Evolutionary conservation across 1,140 invertebrate genomes (phyloP).

Genomic region (Hypsibius dujardini): DNA sequence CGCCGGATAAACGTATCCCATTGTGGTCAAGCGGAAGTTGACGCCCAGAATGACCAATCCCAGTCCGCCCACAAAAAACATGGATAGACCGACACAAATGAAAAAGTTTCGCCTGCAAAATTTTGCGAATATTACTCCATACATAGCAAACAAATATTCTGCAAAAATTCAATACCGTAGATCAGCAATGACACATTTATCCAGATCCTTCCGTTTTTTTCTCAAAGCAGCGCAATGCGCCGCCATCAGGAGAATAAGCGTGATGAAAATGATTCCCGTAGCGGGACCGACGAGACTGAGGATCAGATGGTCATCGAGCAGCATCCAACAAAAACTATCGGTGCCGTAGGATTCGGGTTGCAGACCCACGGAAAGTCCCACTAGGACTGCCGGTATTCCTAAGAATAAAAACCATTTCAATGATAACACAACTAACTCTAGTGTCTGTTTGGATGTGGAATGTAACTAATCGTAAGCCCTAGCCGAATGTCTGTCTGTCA

Average conservation of each 20-base stretch:
- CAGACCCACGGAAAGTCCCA: slow-evolving; percentile 72
- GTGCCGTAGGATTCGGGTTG: slow-evolving; percentile 76
- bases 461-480: too few species aligned
- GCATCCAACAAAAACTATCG: neutral
- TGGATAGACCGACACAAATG: neutral
- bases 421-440: too few species aligned
- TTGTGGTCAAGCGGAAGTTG: neutral
- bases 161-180: too few species aligned
- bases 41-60: neutral
- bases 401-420: too few species aligned
- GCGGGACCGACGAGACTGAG: neutral
- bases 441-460: too few species aligned
- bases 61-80: neutral
- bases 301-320: neutral
- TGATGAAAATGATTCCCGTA: neutral
- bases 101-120: neutral
- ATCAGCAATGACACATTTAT: too few species aligned
- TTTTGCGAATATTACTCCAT: too few species aligned
- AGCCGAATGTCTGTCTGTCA: too few species aligned
- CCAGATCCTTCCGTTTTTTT: too few species aligned
- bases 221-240: neutral
- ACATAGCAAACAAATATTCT: too few species aligned
- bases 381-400: slow-evolving; percentile 65
- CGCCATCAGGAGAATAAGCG: neutral
- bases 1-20: neutral